Percentiles rank a stretch among this genome's conserved stretches.
phyloP scores from a whole-genome alignment of 2,797 vertebrate genomes.

The Alectoris magna region DNA sequence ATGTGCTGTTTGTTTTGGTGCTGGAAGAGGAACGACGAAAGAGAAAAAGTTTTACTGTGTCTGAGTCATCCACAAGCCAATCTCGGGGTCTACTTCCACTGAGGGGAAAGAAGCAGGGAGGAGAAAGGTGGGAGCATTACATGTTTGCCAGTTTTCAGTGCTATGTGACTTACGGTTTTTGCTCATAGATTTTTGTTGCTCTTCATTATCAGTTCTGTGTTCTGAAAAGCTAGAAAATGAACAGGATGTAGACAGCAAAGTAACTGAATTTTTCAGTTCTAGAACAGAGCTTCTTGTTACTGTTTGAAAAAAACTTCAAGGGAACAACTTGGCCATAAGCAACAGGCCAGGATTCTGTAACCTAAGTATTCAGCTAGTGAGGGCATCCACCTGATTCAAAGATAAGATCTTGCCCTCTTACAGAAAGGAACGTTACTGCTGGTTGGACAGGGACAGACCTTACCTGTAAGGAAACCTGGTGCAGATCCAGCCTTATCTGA shows the following conservation, averaged over 20 bases:
- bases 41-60: not conserved
- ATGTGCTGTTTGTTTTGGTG: not conserved
- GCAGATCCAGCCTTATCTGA: not conserved
- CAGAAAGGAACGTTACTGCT: not conserved
- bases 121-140: not conserved
- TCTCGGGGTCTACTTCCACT: not conserved
- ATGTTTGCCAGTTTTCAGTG: not conserved
- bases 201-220: not conserved
- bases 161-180: not conserved
- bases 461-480: not conserved
- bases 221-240: not conserved
- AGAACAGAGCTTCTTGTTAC: not conserved
- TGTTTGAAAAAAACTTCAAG: not conserved
- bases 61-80: not conserved
- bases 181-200: not conserved
- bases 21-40: not conserved
- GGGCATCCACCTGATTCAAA: not conserved
- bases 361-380: not conserved
- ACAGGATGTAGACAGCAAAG: not conserved
- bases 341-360: not conserved
- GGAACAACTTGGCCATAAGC: not conserved
- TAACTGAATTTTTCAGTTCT: not conserved
- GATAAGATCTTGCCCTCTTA: not conserved
- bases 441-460: not conserved
- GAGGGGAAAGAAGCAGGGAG: not conserved